These are phyloP conservation scores for Erpobdella octoculata DNA, from an alignment of 2,888 invertebrate species.

Conservation along the genomic window DNA sequence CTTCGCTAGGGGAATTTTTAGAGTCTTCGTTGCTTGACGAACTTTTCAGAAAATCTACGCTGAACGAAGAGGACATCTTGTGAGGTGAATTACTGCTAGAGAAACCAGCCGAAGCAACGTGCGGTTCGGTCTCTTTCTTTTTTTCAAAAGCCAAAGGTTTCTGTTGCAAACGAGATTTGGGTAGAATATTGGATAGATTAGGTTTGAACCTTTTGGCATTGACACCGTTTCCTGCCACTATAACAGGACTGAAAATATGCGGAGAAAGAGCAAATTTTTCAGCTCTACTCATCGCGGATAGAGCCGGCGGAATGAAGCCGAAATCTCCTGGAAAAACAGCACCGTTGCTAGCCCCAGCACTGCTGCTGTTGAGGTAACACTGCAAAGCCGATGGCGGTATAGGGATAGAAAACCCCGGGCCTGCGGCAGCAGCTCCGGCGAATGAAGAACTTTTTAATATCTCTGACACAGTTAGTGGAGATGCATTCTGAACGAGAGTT, in stretches of 20 bases:
- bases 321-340: background rate
- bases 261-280: background rate
- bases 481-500: background rate
- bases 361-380: background rate
- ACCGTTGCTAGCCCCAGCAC: background rate
- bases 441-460: background rate
- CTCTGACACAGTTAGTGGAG: background rate
- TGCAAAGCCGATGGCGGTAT: background rate
- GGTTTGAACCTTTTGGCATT: background rate
- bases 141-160: background rate
- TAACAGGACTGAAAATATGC: background rate
- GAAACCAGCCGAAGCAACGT: too few relatives aligned
- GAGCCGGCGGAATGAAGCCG: too few relatives aligned
- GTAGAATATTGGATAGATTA: background rate
- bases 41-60: slow-evolving; percentile 11
- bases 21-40: background rate
- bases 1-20: background rate
- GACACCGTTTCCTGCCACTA: background rate
- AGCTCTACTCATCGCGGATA: background rate
- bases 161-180: background rate
- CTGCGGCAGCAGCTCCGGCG: background rate
- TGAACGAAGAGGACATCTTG: background rate
- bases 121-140: background rate
- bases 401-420: background rate
- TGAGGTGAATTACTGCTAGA: background rate